phyloP scores from a whole-genome alignment of 1,140 invertebrate species.

The Nebria ingens region DNA sequence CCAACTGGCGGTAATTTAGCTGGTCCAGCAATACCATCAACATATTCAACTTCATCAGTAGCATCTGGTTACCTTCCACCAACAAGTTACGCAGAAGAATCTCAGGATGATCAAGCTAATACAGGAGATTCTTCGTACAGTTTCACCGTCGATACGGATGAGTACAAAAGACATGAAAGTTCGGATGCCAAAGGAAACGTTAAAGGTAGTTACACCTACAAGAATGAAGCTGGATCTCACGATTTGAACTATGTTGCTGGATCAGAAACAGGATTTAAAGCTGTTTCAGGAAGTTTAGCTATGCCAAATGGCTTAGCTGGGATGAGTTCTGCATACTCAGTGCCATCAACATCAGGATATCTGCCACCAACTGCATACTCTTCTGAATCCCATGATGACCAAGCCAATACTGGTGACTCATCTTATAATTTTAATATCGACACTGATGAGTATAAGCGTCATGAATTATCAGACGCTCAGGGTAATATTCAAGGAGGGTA shows the following conservation, averaged over 20 bases:
- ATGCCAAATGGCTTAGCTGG: background rate
- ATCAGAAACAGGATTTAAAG: conserved; percentile 19
- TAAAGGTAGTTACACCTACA: conserved; percentile 23
- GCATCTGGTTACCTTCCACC: background rate
- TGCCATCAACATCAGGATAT: background rate
- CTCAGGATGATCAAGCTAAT: conserved; percentile 8
- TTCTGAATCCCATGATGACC: conserved; percentile 11
- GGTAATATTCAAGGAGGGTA: conserved; percentile 25
- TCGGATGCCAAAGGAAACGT: conserved; percentile 25
- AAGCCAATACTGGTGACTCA: conserved; percentile 15
- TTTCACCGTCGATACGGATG: conserved; percentile 20
- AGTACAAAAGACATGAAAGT: conserved; percentile 22
- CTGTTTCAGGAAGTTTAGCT: conserved; percentile 16
- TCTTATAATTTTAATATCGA: conserved; percentile 24
- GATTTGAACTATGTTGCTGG: conserved; percentile 20
- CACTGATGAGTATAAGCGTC: conserved; percentile 17
- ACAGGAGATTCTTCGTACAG: conserved; percentile 19
- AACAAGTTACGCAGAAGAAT: too few species aligned
- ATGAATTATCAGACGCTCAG: conserved; percentile 22
- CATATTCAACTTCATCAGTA: background rate
- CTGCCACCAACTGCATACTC: background rate
- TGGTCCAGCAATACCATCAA: background rate
- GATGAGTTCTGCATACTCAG: background rate
- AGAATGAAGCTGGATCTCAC: conserved; percentile 18
- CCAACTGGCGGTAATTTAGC: background rate